Base-by-base conservation (phyloP, 2,888 invertebrate species). In the Ametastegia equiseti region DNA sequence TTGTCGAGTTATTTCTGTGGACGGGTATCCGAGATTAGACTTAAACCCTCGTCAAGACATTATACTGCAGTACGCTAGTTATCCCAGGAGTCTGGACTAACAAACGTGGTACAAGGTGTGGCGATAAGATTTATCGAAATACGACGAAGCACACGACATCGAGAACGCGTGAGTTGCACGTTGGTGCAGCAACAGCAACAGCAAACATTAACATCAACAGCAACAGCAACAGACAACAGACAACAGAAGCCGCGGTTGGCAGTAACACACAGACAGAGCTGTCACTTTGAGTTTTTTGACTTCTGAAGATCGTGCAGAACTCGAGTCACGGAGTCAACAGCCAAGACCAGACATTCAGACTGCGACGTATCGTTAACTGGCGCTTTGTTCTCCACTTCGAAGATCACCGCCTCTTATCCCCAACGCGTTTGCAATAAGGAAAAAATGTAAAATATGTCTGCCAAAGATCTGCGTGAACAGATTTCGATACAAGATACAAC, bases 71-170 rank as follows among this genome's bases (percentile, higher is more conserved):
- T n/a, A n/a, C n/a, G 23, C 60, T 60, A 60, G 30, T 27, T 60
- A 60, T 60, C 27, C 60, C 30, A 9, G 60, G 39, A 67, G 67
- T 42, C 36, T 9, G 67, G 39, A 67, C 67, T 67, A 67, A 67
- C 67, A 67, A 67, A 67, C 39, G 67, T 67, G 39, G 36, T 67
- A 67, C 36, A 71, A 71, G 71, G 47, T 71, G 47, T 47, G 71
- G 45, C 45, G 71, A 71, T 71, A 47, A 71, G 71, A 47, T 71
- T 45, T 71, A 45, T 71, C 71, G 71, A 45, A 71, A 39, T 5
- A 71, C 45, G 71, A 71, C 27, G 45, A 23, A 45, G n/a, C n/a
- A n/a, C n/a, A n/a, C n/a, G n/a, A n/a, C n/a, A n/a, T n/a, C n/a
- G n/a, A n/a, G 23, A 27, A 30, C 45, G 71, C 42, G 27, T 30